A percentile compares a stretch with the other conserved stretches of the same genome.
phyloP scores from a whole-genome alignment of 1,140 invertebrate species.

The Lutraria rhynchaena region DNA sequence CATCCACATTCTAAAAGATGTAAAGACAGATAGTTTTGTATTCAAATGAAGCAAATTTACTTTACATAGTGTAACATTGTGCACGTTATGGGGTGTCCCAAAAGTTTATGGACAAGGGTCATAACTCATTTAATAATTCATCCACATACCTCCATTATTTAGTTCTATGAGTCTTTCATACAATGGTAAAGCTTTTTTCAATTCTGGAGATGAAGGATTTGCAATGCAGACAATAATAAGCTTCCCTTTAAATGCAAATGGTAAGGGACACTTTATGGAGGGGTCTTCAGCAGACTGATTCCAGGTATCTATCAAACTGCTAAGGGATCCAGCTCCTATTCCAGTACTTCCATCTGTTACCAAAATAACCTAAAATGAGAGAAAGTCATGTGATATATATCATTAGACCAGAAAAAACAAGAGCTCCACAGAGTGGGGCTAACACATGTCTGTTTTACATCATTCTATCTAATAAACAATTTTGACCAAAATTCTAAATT shows the following conservation, averaged over 20 bases:
- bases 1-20: not conserved
- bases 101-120: too few relatives aligned
- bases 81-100: too few relatives aligned
- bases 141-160: slow-evolving; percentile 38
- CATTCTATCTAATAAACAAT: too few relatives aligned
- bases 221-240: slow-evolving; percentile 89
- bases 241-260: slow-evolving; percentile 91
- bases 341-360: slow-evolving; percentile 90
- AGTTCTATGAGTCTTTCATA: slow-evolving; percentile 84
- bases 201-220: slow-evolving; percentile 77
- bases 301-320: slow-evolving; percentile 75
- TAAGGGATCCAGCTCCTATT: slow-evolving; percentile 86
- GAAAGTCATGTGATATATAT: too few relatives aligned
- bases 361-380: slow-evolving; percentile 88
- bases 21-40: too few relatives aligned
- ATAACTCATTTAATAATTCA: too few relatives aligned
- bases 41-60: too few relatives aligned
- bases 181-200: slow-evolving; percentile 80
- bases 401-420: too few relatives aligned
- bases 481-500: too few relatives aligned
- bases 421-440: too few relatives aligned
- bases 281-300: slow-evolving; percentile 60
- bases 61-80: too few relatives aligned
- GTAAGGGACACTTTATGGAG: slow-evolving; percentile 85
- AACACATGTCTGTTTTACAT: too few relatives aligned